Base-by-base conservation (phyloP, 2,888 invertebrate genomes). In the Galerucella nymphaeae region DNA sequence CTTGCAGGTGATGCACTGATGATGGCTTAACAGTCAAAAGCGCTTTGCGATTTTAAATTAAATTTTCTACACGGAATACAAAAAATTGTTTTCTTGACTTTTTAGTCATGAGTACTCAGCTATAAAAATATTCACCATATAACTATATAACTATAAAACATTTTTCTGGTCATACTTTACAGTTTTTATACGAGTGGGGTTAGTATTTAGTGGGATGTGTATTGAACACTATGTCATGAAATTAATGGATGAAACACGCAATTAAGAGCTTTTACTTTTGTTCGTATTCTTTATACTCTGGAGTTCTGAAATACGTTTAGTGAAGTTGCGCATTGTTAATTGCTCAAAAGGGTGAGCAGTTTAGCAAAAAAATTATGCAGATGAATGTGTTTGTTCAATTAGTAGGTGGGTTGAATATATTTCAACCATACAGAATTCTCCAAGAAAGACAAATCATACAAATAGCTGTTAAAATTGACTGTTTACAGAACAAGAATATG, bases 261-360 rank as follows among this genome's bases (percentile, higher is more conserved):
- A 53, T 53, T 18, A 53, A 53, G 11, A 53, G 11, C 53, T 53
- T 4, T 18, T 18, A 18, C 18, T 53, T 16, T 18, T 16, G 16
- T 18, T 53, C 18, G 53, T 16, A 53, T 53, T 53, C 10, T 41
- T 62, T 42, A 38, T 62, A 42, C 5, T 42, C 11, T 41, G 5
- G 2, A 30, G 13, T 16, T 41, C 11, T 62, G 42, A 20, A 62
- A 62, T 42, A 62, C 42, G 41, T 42, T 62, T 42, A 42, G 18
- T 62, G 4, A 45, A 42, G 42, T 62, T 62, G 18, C 61, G 61
- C 42, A 42, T 62, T 62, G 61, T 62, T 62, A 62, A 62, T 62
- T 62, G 61, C 42, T 62, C 42, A 62, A 62, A 62, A 62, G 42
- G 61, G 61, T 62, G 61, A 42, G 41, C 61, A 61, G 16, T 16